Conservation (phyloP, 2,888 invertebrate genomes). For the Pycnomerus fuliginosus region DNA sequence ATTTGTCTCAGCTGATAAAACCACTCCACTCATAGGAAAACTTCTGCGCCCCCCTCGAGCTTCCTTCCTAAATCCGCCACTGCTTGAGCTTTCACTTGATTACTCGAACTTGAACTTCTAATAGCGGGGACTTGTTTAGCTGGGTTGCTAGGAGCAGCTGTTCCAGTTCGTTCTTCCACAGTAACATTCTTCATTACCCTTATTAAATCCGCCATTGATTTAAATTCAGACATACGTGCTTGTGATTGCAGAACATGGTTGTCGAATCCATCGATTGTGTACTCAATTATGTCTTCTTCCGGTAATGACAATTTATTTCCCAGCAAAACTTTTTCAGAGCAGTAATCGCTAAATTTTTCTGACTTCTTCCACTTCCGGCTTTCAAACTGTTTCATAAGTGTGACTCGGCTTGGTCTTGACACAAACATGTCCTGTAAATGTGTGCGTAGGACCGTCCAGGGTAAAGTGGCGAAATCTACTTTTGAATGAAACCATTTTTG, state of each 20-base stretch:
- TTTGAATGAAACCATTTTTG: not conserved
- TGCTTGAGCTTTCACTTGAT: too few relatives aligned
- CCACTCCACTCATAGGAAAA: too few relatives aligned
- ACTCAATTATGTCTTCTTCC: not conserved
- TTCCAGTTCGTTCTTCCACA: not conserved
- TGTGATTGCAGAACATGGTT: not conserved
- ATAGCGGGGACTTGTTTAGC: too few relatives aligned
- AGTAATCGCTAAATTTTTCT: not conserved
- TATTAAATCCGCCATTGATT: not conserved
- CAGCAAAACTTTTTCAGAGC: not conserved
- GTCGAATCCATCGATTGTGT: not conserved
- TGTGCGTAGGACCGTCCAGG: not conserved
- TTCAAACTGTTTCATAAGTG: not conserved
- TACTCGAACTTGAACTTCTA: too few relatives aligned
- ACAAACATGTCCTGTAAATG: not conserved
- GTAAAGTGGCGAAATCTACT: not conserved
- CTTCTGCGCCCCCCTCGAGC: too few relatives aligned
- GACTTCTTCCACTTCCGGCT: not conserved
- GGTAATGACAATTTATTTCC: not conserved
- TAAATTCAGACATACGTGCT: not conserved
- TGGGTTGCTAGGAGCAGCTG: too few relatives aligned
- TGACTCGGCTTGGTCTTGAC: not conserved
- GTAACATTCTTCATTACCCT: constrained; percentile 1
- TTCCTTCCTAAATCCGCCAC: too few relatives aligned
- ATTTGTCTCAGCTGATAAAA: too few relatives aligned